Evolutionary conservation across 2,888 invertebrate species (phyloP).

Genomic region (Temnothorax unifasciatus): DNA sequence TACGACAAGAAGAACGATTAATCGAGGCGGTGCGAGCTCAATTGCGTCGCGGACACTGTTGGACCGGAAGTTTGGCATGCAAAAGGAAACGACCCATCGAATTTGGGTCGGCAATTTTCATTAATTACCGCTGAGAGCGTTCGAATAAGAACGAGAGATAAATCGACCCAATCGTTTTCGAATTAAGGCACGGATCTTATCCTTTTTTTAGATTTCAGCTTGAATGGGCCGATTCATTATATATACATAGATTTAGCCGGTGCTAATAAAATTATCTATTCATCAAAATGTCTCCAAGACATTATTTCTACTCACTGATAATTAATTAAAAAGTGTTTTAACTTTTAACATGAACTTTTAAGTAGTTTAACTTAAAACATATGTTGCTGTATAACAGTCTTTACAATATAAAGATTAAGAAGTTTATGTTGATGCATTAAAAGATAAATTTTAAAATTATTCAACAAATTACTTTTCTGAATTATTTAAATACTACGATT

Average conservation of each 20-base stretch:
- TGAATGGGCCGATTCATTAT: constrained; percentile 24
- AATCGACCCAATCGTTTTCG: constrained; percentile 23
- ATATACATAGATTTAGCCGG: constrained; percentile 1
- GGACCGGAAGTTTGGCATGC: constrained; percentile 29
- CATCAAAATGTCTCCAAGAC: not conserved
- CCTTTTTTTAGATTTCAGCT: constrained; percentile 13
- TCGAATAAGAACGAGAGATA: constrained; percentile 24
- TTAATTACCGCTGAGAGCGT: constrained; percentile 29
- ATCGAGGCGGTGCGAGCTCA: constrained; percentile 59
- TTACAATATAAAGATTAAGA: not conserved
- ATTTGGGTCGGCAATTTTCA: constrained; percentile 46
- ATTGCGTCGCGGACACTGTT: constrained; percentile 41
- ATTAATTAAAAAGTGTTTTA: constrained; percentile 22
- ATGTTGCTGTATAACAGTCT: not conserved
- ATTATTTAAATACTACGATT: not conserved
- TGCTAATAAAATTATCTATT: constrained; percentile 32
- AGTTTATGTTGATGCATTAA: not conserved
- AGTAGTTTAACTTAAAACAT: not conserved
- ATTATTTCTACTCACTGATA: constrained; percentile 6
- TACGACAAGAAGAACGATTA: constrained; percentile 65
- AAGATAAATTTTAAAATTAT: not conserved
- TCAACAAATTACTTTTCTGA: not conserved
- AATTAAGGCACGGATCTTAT: constrained; percentile 23
- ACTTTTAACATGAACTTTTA: not conserved
- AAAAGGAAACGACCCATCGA: not conserved